Conservation (phyloP, 2,113 vertebrate species). For the Cyphomyrus plagiostoma region DNA sequence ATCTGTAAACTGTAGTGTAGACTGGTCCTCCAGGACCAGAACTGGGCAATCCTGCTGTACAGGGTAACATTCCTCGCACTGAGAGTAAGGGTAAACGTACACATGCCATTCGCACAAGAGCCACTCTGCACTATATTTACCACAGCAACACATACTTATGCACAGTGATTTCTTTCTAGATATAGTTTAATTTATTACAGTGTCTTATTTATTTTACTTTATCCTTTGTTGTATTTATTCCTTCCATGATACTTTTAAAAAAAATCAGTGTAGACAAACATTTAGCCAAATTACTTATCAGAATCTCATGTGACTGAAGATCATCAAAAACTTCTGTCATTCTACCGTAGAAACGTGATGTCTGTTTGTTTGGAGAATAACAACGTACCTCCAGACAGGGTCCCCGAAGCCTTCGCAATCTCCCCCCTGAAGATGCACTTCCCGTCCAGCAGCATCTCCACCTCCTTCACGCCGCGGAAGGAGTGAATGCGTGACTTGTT, state of each 20-base stretch:
- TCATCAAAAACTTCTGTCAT: neutral
- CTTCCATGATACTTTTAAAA: neutral
- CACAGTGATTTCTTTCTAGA: neutral
- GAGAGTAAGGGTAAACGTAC: neutral
- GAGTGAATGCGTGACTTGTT: conserved; percentile 98
- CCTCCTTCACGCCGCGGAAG: conserved; percentile 82
- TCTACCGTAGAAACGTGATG: neutral
- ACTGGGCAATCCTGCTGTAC: neutral
- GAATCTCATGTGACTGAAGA: neutral
- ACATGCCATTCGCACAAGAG: neutral
- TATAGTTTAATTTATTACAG: neutral
- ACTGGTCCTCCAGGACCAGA: neutral
- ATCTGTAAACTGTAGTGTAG: neutral
- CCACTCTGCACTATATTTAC: neutral
- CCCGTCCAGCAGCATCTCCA: conserved; percentile 76
- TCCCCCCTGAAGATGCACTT: conserved; percentile 86
- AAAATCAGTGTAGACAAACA: neutral
- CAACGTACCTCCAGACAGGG: conserved; percentile 78
- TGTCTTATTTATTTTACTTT: neutral
- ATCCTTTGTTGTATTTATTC: neutral
- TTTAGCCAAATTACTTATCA: neutral
- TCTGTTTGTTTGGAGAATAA: neutral
- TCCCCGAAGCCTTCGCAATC: conserved; percentile 94
- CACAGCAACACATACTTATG: neutral
- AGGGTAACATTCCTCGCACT: neutral